phyloP scores from a whole-genome alignment of 1,140 invertebrate species.

The Drosophila bifasciata region DNA sequence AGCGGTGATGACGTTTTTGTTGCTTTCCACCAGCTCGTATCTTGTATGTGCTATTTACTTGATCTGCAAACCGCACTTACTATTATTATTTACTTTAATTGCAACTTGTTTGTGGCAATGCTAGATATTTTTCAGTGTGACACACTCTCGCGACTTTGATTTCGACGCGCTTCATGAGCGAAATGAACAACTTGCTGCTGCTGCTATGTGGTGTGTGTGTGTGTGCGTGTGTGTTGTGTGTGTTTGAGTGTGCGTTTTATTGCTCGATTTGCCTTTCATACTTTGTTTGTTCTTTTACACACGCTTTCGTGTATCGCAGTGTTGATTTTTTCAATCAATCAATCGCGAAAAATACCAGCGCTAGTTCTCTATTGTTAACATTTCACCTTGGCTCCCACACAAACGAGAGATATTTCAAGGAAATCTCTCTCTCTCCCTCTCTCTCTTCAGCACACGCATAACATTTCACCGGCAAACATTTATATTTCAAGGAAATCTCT shows the following conservation, averaged over 20 bases:
- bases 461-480: slow-evolving; percentile 33
- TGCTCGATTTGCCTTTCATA: slow-evolving; percentile 65
- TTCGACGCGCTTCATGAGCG: slow-evolving; percentile 29
- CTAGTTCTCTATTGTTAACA: slow-evolving; percentile 20
- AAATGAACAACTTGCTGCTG: slow-evolving; percentile 52
- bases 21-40: slow-evolving; percentile 12
- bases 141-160: slow-evolving; percentile 22
- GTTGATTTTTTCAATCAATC: slow-evolving; percentile 65
- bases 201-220: too few relatives aligned
- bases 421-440: slow-evolving; percentile 18
- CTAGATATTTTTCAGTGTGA: slow-evolving; percentile 5
- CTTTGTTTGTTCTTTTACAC: slow-evolving; percentile 80
- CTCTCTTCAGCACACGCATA: slow-evolving; percentile 10
- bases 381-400: slow-evolving; percentile 21
- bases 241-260: slow-evolving; percentile 46
- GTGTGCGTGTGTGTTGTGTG: slow-evolving; percentile 17
- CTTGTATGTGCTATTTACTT: too few relatives aligned
- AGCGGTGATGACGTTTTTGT: slow-evolving; percentile 61
- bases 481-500: too few relatives aligned
- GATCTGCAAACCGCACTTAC: not conserved
- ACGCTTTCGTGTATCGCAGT: slow-evolving; percentile 63
- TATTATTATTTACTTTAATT: not conserved
- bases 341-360: slow-evolving; percentile 7
- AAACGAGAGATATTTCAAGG: slow-evolving; percentile 19
- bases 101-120: not conserved